Base-by-base conservation (phyloP, 2,888 invertebrate genomes). In the Dioctria rufipes region DNA sequence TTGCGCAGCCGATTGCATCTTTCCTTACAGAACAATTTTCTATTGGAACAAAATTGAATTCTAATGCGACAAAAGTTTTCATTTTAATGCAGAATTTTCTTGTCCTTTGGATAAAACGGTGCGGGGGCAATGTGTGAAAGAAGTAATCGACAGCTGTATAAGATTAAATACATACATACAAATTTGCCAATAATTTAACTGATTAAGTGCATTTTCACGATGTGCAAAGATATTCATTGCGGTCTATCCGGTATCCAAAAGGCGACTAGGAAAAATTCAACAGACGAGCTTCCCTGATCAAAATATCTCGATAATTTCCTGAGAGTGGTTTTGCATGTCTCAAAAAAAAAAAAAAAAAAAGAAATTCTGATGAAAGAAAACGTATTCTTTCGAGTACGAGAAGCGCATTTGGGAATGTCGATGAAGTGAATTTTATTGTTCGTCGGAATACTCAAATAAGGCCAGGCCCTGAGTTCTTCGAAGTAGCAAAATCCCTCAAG, bases 361-460 rank as follows among this genome's bases (percentile, higher is more conserved):
- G 46, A 63, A 46, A 63, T 58, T 73, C 11, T 54, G 54, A 42
- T 73, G 58, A 58, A 6, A 42, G 54, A 13, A 13, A 58, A 3
- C 66, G 66, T 5, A 8, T 40, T 66, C 42, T 25, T 13, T 25
- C 43, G 42, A n/a, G 6, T n/a, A 13, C 43, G 49, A 11, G 43
- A 25, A 75, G 11, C 46, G 66, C 66, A 66, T 66, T 66, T 43
- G 37, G 61, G 61, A 6, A 43, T 61, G 77, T 63, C 77, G 75
- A 75, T 75, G 77, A 77, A 77, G 77, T 77, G 77, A 77, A 77
- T 63, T 77, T 77, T 63, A 77, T 77, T 77, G 77, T 77, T 77
- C 77, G 46, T 49, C 61, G 49, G 49, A 77, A 77, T 77, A 42
- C 37, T 61, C 63, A 63, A 77, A 77, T 46, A 77, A 49, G 63